Percentiles rank a stretch among this genome's conserved stretches.
phyloP scores from a whole-genome alignment of 2,113 vertebrate species.

The Ahaetulla prasina region DNA sequence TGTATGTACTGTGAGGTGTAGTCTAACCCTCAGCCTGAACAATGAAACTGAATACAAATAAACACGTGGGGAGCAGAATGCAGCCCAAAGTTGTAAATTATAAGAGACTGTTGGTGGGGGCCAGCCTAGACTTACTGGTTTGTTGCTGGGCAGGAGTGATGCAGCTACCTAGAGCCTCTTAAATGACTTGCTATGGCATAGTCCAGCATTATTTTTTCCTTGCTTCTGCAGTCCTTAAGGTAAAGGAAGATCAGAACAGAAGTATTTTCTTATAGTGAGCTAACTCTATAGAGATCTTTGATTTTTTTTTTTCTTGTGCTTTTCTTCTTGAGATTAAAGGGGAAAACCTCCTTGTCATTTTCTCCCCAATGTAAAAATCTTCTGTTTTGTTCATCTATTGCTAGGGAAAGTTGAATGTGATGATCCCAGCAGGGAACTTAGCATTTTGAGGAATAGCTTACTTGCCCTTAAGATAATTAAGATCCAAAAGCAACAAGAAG shows the following conservation, averaged over 20 bases:
- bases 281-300: not conserved
- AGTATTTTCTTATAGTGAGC: not conserved
- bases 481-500: not conserved
- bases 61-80: not conserved
- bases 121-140: not conserved
- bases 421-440: not conserved
- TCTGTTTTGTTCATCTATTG: not conserved
- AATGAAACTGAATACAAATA: not conserved
- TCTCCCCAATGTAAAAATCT: not conserved
- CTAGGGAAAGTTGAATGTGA: not conserved
- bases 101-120: not conserved
- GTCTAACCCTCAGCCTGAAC: not conserved
- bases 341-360: not conserved
- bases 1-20: not conserved
- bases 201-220: not conserved
- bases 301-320: not conserved
- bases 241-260: not conserved
- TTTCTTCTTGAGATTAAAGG: not conserved
- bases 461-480: not conserved
- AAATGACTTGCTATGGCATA: not conserved
- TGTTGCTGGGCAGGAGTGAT: not conserved
- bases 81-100: not conserved
- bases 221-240: not conserved
- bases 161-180: not conserved
- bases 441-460: too few relatives aligned